Evolutionary conservation across 2,113 vertebrate genomes (phyloP).

Genomic region (Leucopsar rothschildi): DNA sequence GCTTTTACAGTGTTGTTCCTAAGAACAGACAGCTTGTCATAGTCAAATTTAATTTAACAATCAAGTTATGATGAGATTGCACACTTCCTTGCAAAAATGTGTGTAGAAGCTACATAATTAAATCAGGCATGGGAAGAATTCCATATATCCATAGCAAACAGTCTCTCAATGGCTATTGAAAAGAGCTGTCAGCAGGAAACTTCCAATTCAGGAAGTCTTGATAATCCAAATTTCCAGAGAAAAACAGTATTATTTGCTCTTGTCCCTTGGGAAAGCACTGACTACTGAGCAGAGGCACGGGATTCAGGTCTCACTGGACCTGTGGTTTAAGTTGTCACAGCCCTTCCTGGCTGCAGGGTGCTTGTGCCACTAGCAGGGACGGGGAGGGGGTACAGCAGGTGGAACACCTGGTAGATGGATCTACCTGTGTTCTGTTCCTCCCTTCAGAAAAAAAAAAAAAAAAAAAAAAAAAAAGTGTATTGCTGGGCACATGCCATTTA

Average conservation of each 20-base stretch:
- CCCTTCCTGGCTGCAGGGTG: not conserved
- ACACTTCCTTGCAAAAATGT: not conserved
- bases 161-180: not conserved
- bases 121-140: not conserved
- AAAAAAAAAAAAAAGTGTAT: not conserved
- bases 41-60: not conserved
- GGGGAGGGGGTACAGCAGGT: not conserved
- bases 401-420: not conserved
- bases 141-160: not conserved
- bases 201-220: not conserved
- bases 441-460: not conserved
- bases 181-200: not conserved
- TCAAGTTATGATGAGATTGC: not conserved
- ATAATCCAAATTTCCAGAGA: not conserved
- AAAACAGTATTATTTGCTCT: not conserved
- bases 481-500: not conserved
- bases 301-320: not conserved
- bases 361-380: not conserved
- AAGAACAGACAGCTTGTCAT: not conserved
- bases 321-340: not conserved
- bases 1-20: not conserved
- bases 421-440: not conserved
- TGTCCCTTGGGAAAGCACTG: not conserved
- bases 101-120: not conserved
- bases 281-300: not conserved